A percentile compares a stretch with the other conserved stretches of the same genome.
Conservation (phyloP, 2,888 invertebrate species). For the Sesia apiformis region DNA sequence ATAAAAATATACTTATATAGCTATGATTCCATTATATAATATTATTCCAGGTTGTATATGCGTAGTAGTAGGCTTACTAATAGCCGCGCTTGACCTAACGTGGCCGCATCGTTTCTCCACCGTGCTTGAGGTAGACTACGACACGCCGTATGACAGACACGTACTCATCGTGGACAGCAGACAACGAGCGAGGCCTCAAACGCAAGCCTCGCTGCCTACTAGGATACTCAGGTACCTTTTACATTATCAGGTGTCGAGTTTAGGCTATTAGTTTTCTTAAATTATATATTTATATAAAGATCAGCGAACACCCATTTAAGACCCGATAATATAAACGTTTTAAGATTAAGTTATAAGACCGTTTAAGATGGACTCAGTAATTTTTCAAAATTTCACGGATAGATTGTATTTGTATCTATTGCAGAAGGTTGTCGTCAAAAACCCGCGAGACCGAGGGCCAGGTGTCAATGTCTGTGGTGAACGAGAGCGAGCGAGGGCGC, state of each 20-base stretch:
- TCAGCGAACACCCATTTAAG: too few relatives aligned
- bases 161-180: slow-evolving; percentile 91
- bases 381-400: too few relatives aligned
- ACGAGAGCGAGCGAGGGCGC: slow-evolving; percentile 65
- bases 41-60: slow-evolving; percentile 80
- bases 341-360: too few relatives aligned
- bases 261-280: too few relatives aligned
- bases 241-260: neutral
- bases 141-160: slow-evolving; percentile 94
- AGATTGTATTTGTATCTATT: slow-evolving; percentile 4
- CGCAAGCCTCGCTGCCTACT: slow-evolving; percentile 59
- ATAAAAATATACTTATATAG: too few relatives aligned
- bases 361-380: too few relatives aligned
- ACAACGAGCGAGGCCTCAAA: slow-evolving; percentile 56
- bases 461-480: slow-evolving; percentile 58
- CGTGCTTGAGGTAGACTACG: slow-evolving; percentile 92
- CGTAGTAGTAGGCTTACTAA: slow-evolving; percentile 83
- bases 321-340: too few relatives aligned
- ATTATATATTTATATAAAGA: too few relatives aligned
- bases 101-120: slow-evolving; percentile 95
- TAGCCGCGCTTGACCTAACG: slow-evolving; percentile 84
- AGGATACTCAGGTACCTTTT: slow-evolving; percentile 78
- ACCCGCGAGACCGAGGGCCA: slow-evolving; percentile 72
- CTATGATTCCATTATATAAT: too few relatives aligned
- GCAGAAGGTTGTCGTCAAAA: slow-evolving; percentile 81